Conservation (phyloP, 1,140 invertebrate genomes). For the Zaprionus davidi region DNA sequence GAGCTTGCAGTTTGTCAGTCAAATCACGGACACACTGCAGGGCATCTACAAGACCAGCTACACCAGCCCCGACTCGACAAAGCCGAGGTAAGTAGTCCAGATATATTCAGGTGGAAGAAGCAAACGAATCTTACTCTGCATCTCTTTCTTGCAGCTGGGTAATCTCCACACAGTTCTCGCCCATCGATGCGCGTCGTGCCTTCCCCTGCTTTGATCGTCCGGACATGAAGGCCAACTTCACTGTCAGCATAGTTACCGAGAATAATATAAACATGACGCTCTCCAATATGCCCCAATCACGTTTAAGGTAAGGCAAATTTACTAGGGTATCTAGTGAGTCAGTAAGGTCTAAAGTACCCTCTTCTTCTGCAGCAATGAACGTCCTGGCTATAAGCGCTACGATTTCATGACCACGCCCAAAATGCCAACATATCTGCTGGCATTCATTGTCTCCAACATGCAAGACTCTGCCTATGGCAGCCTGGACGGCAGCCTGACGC, state of each 20-base stretch:
- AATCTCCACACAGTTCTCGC: slow-evolving; percentile 91
- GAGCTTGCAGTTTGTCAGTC: slow-evolving; percentile 87
- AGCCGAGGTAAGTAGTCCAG: slow-evolving; percentile 86
- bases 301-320: slow-evolving; percentile 45
- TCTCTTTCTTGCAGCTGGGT: slow-evolving; percentile 85
- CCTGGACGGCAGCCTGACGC: slow-evolving; percentile 54
- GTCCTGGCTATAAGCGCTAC: slow-evolving; percentile 84
- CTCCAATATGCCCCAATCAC: slow-evolving; percentile 87
- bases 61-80: slow-evolving; percentile 85
- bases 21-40: slow-evolving; percentile 87
- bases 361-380: slow-evolving; percentile 40
- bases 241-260: slow-evolving; percentile 88
- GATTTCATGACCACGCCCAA: slow-evolving; percentile 87
- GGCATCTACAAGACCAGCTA: slow-evolving; percentile 94
- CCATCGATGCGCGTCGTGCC: slow-evolving; percentile 91
- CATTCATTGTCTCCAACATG: slow-evolving; percentile 84
- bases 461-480: slow-evolving; percentile 54
- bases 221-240: slow-evolving; percentile 91
- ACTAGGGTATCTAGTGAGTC: no score
- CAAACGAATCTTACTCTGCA: neutral
- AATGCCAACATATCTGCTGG: slow-evolving; percentile 92
- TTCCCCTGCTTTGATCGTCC: slow-evolving; percentile 96
- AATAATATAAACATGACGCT: slow-evolving; percentile 87
- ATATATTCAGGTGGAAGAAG: neutral
- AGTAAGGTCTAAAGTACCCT: neutral